A percentile compares a stretch with the other conserved stretches of the same genome.
Conservation (phyloP, 2,113 vertebrate genomes). For the Catharus minimus region DNA sequence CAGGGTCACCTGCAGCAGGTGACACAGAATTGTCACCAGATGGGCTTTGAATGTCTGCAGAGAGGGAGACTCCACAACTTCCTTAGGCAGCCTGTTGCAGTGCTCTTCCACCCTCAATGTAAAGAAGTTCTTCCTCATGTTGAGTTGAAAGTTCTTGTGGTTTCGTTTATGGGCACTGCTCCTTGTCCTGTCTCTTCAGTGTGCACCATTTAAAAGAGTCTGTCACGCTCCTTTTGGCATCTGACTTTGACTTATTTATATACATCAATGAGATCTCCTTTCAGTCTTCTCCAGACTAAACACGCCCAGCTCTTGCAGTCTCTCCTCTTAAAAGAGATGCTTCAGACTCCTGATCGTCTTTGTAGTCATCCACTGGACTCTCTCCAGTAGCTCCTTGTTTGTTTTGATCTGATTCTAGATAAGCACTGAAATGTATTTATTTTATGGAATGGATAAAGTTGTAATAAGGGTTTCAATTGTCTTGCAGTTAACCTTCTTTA, state of each 20-base stretch:
- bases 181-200: neutral
- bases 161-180: neutral
- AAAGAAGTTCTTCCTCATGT: neutral
- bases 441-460: neutral
- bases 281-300: neutral
- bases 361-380: neutral
- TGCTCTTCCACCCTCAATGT: neutral
- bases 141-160: neutral
- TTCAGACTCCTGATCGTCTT: neutral
- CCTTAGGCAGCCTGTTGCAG: neutral
- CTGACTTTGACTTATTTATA: neutral
- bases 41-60: neutral
- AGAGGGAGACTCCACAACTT: neutral
- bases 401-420: neutral
- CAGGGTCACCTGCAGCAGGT: neutral
- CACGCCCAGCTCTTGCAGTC: no score
- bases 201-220: neutral
- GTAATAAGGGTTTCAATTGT: neutral
- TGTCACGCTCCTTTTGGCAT: neutral
- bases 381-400: neutral
- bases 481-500: slow-evolving; percentile 69
- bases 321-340: neutral
- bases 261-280: accelerated
- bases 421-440: neutral
- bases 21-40: neutral